Evolutionary conservation across 1,140 invertebrate genomes (phyloP).

Genomic region (Cardiocondyla obscurior): DNA sequence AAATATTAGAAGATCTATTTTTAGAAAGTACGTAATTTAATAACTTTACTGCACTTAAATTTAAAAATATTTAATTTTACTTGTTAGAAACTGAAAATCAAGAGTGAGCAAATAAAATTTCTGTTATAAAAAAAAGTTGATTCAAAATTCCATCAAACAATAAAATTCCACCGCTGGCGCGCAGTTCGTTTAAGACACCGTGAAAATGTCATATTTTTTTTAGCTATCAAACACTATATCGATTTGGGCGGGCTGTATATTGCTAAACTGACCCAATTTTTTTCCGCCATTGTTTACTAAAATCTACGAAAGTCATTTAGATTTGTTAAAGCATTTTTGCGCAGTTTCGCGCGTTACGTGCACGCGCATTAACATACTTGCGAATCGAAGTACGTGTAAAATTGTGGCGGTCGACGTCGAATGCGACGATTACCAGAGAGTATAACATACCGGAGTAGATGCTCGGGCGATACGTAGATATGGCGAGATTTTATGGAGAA

Average conservation of each 20-base stretch:
- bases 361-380: not conserved
- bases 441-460: not conserved
- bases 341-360: not conserved
- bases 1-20: not conserved
- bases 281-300: not conserved
- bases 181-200: not conserved
- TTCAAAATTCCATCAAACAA: not conserved
- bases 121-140: not conserved
- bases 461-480: not conserved
- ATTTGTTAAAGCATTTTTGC: not conserved
- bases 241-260: not conserved
- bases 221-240: not conserved
- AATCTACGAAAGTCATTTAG: not conserved
- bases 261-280: not conserved
- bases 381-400: not conserved
- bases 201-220: not conserved
- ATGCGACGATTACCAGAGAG: not conserved
- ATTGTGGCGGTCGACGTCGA: not conserved
- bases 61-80: not conserved
- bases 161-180: not conserved
- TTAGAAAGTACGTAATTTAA: not conserved
- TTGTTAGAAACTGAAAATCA: not conserved
- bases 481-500: slow-evolving; percentile 55
- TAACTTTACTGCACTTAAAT: not conserved
- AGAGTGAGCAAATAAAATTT: not conserved